phyloP scores from a whole-genome alignment of 1,140 invertebrate genomes.

The Lepidotrigona ventralis region DNA sequence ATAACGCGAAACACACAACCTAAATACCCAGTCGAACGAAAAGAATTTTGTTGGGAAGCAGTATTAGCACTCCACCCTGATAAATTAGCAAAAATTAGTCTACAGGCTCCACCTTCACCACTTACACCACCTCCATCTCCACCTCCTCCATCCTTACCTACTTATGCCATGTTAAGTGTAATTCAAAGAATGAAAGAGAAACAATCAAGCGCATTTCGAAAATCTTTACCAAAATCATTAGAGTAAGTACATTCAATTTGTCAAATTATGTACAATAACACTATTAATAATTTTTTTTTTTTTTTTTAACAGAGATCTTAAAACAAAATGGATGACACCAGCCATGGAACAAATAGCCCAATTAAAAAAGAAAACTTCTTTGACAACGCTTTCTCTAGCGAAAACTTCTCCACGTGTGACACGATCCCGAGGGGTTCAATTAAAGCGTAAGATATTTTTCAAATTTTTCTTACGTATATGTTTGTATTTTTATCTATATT shows the following conservation, averaged over 20 bases:
- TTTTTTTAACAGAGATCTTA: conserved; percentile 62
- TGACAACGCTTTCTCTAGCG: background rate
- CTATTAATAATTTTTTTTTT: background rate
- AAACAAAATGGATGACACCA: conserved; percentile 76
- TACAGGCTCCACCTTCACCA: conserved; percentile 67
- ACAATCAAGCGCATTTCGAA: conserved; percentile 66
- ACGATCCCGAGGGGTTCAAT: conserved; percentile 67
- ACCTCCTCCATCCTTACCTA: conserved; percentile 74
- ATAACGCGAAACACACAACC: conserved; percentile 76
- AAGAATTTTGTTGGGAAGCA: conserved; percentile 77
- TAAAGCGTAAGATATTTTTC: conserved; percentile 65
- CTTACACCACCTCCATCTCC: conserved; percentile 75
- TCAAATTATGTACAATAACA: conserved; percentile 12
- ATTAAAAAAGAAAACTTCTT: conserved; percentile 65
- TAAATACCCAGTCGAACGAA: conserved; percentile 57
- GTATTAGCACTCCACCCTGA: conserved; percentile 77
- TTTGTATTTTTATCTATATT: background rate
- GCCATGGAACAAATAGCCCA: conserved; percentile 76
- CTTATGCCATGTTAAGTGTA: conserved; percentile 81
- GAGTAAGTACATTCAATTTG: conserved; percentile 68
- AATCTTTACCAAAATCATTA: conserved; percentile 62
- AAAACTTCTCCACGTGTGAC: conserved; percentile 62
- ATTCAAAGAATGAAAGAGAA: conserved; percentile 77
- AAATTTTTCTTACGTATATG: background rate
- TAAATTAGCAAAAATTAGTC: conserved; percentile 77